Evolutionary conservation across 2,888 invertebrate species (phyloP).

Genomic region (Ichneumoninae sp.): DNA sequence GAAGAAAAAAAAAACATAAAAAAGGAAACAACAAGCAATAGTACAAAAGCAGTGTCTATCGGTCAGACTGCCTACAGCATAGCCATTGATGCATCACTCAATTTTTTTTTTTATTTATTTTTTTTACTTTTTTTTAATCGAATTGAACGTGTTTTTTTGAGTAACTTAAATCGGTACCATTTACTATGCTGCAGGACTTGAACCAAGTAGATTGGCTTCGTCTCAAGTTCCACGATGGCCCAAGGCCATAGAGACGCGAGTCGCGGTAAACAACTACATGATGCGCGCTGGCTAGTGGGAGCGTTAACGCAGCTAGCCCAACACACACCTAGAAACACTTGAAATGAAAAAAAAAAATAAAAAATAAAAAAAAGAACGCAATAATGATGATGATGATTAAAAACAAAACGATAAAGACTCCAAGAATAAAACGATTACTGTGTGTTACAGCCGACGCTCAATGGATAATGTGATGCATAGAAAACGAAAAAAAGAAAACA

Average conservation of each 20-base stretch:
- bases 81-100: slow-evolving; percentile 83
- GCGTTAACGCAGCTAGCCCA: slow-evolving; percentile 69
- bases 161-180: slow-evolving; percentile 75
- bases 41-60: slow-evolving; percentile 44
- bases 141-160: slow-evolving; percentile 43
- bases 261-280: slow-evolving; percentile 71
- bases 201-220: slow-evolving; percentile 82
- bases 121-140: slow-evolving; percentile 29
- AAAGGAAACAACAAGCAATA: slow-evolving; percentile 21
- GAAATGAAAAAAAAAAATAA: slow-evolving; percentile 39
- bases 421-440: slow-evolving; percentile 63
- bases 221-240: slow-evolving; percentile 80
- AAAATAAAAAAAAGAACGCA: slow-evolving; percentile 26
- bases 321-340: slow-evolving; percentile 67
- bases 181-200: slow-evolving; percentile 84
- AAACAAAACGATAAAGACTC: slow-evolving; percentile 36
- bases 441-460: slow-evolving; percentile 69
- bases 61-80: slow-evolving; percentile 73
- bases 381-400: slow-evolving; percentile 9
- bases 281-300: slow-evolving; percentile 72
- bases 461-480: slow-evolving; percentile 69
- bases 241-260: slow-evolving; percentile 75
- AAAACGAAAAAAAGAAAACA: slow-evolving; percentile 61
- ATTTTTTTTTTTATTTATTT: slow-evolving; percentile 49
- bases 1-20: slow-evolving; percentile 29